phyloP scores from a whole-genome alignment of 2,797 vertebrate species.

The Spinus olivaceus region DNA sequence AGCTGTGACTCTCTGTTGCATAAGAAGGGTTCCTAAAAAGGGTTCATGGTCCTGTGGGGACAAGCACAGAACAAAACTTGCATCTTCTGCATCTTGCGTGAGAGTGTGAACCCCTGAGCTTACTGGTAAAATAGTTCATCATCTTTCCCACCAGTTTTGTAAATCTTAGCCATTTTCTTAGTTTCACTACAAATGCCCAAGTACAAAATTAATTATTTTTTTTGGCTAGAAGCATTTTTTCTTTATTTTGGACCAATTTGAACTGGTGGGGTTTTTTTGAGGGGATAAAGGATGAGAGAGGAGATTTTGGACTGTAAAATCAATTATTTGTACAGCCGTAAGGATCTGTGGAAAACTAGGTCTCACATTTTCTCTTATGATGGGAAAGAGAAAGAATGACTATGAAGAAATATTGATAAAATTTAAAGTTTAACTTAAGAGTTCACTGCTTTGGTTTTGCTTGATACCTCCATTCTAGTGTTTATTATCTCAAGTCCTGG shows the following conservation, averaged over 20 bases:
- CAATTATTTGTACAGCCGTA: constrained; percentile 57
- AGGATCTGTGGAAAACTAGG: constrained; percentile 49
- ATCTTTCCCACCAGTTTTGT: background rate
- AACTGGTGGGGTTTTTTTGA: background rate
- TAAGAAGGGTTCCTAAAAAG: background rate
- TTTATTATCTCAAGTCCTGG: constrained; percentile 58
- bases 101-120: background rate
- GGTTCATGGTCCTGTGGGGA: background rate
- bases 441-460: constrained; percentile 25
- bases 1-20: background rate
- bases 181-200: background rate
- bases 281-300: constrained; percentile 33
- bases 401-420: constrained; percentile 3
- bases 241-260: constrained; percentile 46
- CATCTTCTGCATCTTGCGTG: background rate
- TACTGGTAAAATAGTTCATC: background rate
- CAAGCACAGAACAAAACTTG: background rate
- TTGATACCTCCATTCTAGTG: constrained; percentile 36
- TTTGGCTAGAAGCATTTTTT: constrained; percentile 14
- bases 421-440: constrained; percentile 42
- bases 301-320: constrained; percentile 60
- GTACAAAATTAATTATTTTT: constrained; percentile 12
- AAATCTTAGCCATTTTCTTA: background rate
- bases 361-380: constrained; percentile 16
- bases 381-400: constrained; percentile 51